Conservation (phyloP, 2,888 invertebrate genomes). For the Chaitophorus viminalis region DNA sequence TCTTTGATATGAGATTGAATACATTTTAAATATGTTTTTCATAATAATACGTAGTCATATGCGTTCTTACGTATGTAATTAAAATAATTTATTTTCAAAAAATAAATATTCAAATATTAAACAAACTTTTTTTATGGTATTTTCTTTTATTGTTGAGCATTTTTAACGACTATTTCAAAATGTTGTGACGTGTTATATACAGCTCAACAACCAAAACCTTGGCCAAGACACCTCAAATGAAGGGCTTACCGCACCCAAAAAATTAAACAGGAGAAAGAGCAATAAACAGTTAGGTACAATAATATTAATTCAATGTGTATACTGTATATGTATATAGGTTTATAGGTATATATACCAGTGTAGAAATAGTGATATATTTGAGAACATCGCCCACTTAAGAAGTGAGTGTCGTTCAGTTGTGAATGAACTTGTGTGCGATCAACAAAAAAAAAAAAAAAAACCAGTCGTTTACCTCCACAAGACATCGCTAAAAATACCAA, state of each 20-base stretch:
- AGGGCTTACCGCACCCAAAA: constrained; percentile 28
- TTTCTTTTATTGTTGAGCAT: not conserved
- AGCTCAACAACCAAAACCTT: not conserved
- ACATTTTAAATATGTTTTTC: too few relatives aligned
- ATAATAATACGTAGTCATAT: too few relatives aligned
- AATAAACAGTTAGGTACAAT: constrained; percentile 30
- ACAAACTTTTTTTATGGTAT: too few relatives aligned
- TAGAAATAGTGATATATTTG: constrained; percentile 42
- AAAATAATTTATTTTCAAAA: too few relatives aligned
- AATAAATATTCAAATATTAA: too few relatives aligned
- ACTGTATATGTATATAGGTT: not conserved
- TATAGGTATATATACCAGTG: not conserved
- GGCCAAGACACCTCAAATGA: constrained; percentile 19
- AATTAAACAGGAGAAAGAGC: constrained; percentile 24
- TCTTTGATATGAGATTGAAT: too few relatives aligned
- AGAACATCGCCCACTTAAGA: constrained; percentile 46
- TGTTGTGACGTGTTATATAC: not conserved
- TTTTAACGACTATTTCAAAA: not conserved
- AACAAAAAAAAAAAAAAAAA: constrained; percentile 16
- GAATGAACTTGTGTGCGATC: constrained; percentile 31
- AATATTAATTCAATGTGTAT: constrained; percentile 8
- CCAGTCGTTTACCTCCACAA: constrained; percentile 34
- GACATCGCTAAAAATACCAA: constrained; percentile 13
- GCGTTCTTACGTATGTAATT: too few relatives aligned
- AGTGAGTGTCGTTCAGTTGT: constrained; percentile 27